Base-by-base conservation (phyloP, 2,888 invertebrate species). In the Hyppa rectilinea region DNA sequence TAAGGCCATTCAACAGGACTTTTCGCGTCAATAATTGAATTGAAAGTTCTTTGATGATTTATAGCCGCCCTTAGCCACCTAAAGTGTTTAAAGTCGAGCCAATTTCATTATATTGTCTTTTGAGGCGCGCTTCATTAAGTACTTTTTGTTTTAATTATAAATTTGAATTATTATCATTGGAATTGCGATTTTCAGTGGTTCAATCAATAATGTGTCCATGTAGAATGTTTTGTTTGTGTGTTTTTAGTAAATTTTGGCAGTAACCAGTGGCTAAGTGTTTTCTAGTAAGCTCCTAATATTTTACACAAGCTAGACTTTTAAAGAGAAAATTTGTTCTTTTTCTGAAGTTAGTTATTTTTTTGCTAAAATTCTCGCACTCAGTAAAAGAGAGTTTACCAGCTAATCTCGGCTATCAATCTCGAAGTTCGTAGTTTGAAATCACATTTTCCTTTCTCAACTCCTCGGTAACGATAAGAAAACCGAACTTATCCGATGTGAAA, bases 1-100 rank as follows among this genome's bases (percentile, higher is more conserved):
- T 49, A 36, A 56, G 60, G 9, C 52, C n/a, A 43, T 78, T 81
- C 56, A 61, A 70, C 58, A 12, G 23, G 70, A 70, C 61, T 69
- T 80, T 61, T 50, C 47, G 10, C 36, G 52, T 69, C 60, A 60
- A 70, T 72, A 75, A 80, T 80, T 75, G 61, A 78, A 78, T 80
- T 80, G 20, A 45, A 61, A 80, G 43, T 52, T 78, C 64, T 61
- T 78, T 71, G 71, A 67, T 70, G 55, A 75, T 65, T 52, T 63
- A 60, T 63, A 60, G 56, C 52, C 45, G 12, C 76, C 65, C 26
- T 47, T 59, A 70, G 68, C 52, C 47, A 68, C 20, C 29, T 23
- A 34, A 66, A 71, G 58, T 55, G 71, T 69, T 71, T 72, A 63
- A 75, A 78, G 69, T 73, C 47, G 40, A 59, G 53, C 56, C 52